These are phyloP conservation scores for Prunella strophiata DNA, from an alignment of 2,797 vertebrate genomes.

Conservation along the genomic window DNA sequence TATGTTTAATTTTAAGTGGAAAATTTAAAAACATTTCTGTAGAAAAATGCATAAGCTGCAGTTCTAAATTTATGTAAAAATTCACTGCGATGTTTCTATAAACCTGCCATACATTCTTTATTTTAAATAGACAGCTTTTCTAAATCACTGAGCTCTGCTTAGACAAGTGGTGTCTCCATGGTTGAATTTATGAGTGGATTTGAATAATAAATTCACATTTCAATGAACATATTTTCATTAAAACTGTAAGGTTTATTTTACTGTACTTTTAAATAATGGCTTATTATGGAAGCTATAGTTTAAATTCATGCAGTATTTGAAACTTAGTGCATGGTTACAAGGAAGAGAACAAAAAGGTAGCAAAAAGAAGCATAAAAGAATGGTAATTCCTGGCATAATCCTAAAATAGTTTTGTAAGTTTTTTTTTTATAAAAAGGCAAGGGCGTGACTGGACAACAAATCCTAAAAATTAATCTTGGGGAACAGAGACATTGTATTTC, in stretches of 20 bases:
- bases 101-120: slow-evolving; percentile 87
- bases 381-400: slow-evolving; percentile 60
- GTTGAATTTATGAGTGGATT: slow-evolving; percentile 85
- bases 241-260: slow-evolving; percentile 85
- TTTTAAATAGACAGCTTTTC: slow-evolving; percentile 87
- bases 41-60: slow-evolving; percentile 80
- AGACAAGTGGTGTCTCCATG: slow-evolving; percentile 84
- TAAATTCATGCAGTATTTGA: slow-evolving; percentile 80
- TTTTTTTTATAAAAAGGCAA: slow-evolving; percentile 44
- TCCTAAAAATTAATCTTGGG: slow-evolving; percentile 18
- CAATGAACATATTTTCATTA: slow-evolving; percentile 87
- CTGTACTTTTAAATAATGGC: slow-evolving; percentile 86
- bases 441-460: slow-evolving; percentile 37
- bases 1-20: slow-evolving; percentile 77
- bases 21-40: slow-evolving; percentile 75
- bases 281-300: slow-evolving; percentile 83
- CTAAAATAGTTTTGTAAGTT: slow-evolving; percentile 58
- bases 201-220: slow-evolving; percentile 88
- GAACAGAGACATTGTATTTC: slow-evolving; percentile 7
- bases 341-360: slow-evolving; percentile 72
- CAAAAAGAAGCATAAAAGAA: slow-evolving; percentile 50
- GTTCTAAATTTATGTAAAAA: slow-evolving; percentile 85
- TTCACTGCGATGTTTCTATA: slow-evolving; percentile 82
- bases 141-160: slow-evolving; percentile 85
- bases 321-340: slow-evolving; percentile 77